Conservation (phyloP, 2,113 vertebrate genomes). For the Mesembrinibis cayennensis region DNA sequence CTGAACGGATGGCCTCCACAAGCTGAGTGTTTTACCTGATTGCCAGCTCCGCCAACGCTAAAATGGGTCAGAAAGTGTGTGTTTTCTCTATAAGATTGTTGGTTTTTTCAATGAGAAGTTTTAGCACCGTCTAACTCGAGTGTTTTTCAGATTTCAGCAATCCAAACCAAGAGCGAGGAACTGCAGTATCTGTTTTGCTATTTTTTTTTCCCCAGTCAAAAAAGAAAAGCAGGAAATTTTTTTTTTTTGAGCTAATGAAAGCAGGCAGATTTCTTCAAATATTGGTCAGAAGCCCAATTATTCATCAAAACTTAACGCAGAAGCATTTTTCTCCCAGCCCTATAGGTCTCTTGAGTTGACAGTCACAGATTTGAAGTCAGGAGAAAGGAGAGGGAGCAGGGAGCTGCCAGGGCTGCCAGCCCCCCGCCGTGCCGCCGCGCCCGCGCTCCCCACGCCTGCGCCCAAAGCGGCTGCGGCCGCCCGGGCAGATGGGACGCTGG, state of each 20-base stretch:
- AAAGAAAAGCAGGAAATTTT: background rate
- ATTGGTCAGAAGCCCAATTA: background rate
- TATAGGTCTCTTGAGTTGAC: background rate
- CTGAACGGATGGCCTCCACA: background rate
- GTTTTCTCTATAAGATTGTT: background rate
- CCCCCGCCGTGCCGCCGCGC: fast-evolving
- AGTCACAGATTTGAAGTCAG: background rate
- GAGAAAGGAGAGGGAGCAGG: background rate
- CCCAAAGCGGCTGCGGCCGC: background rate
- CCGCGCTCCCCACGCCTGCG: background rate
- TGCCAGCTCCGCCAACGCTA: background rate
- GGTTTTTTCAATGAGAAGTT: background rate
- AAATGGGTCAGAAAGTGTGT: background rate
- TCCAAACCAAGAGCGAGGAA: background rate
- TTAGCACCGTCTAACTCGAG: background rate
- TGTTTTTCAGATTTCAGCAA: background rate
- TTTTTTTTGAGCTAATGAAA: background rate
- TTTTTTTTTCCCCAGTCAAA: background rate
- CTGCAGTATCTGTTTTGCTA: background rate
- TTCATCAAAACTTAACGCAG: background rate
- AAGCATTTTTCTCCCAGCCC: background rate
- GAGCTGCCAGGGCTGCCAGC: background rate
- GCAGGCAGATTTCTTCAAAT: background rate
- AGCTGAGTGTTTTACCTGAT: fast-evolving
- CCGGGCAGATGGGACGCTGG: background rate